phyloP scores from a whole-genome alignment of 2,797 vertebrate genomes.

The Clarias laeviceps region DNA sequence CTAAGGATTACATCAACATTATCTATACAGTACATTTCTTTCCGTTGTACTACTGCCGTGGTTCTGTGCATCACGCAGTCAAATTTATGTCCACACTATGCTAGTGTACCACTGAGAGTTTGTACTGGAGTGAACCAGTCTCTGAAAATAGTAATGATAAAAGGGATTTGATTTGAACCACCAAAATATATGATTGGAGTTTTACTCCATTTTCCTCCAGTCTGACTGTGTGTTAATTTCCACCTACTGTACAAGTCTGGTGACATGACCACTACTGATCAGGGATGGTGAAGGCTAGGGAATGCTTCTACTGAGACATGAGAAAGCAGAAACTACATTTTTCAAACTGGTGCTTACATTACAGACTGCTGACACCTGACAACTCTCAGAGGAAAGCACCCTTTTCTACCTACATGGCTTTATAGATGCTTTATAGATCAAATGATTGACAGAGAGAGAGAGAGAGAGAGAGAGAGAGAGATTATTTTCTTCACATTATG shows the following conservation, averaged over 20 bases:
- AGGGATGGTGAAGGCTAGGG: background rate
- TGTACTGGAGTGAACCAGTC: background rate
- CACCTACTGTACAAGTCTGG: background rate
- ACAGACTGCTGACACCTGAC: background rate
- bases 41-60: background rate
- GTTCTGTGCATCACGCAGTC: background rate
- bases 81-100: background rate
- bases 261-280: background rate
- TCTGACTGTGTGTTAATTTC: background rate
- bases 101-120: background rate
- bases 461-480: background rate
- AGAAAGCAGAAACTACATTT: background rate
- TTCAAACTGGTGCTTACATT: background rate
- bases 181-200: background rate
- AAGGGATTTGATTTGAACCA: background rate
- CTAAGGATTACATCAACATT: conserved; percentile 27
- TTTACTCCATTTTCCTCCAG: background rate
- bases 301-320: background rate
- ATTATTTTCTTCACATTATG: background rate
- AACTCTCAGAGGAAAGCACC: background rate
- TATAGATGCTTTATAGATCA: no score
- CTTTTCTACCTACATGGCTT: background rate
- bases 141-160: background rate
- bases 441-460: background rate
- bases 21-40: conserved; percentile 27